Evolutionary conservation across 2,113 vertebrate species (phyloP).

Genomic region (Plotosus lineatus): DNA sequence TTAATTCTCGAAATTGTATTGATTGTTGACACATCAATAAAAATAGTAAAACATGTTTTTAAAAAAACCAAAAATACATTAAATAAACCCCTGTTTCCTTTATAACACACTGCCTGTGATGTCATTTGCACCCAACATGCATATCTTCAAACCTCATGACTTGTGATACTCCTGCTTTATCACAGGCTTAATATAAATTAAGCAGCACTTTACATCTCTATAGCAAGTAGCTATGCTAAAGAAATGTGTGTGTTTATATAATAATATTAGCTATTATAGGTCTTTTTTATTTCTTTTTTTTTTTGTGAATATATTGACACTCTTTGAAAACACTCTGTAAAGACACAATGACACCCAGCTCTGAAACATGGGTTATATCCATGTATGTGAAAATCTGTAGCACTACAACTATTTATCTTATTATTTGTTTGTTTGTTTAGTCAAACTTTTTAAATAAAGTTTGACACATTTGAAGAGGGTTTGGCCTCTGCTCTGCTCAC

Average conservation of each 20-base stretch:
- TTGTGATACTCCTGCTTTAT: background rate
- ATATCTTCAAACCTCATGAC: background rate
- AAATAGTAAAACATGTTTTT: background rate
- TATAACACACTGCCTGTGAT: background rate
- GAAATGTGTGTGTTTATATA: too few species aligned
- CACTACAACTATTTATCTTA: too few species aligned
- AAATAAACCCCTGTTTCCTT: background rate
- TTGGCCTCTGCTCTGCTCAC: slow-evolving; percentile 3
- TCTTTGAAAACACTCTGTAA: background rate
- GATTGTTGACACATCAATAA: background rate
- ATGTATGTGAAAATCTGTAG: background rate
- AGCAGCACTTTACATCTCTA: background rate
- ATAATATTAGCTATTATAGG: too few species aligned
- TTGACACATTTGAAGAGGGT: too few species aligned
- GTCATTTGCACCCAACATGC: background rate
- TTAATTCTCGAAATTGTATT: background rate
- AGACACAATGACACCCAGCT: background rate
- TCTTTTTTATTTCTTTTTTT: background rate
- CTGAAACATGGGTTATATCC: background rate
- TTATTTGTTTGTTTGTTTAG: too few species aligned
- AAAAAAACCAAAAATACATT: background rate
- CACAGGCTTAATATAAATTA: background rate
- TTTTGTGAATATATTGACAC: background rate
- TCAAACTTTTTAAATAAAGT: too few species aligned
- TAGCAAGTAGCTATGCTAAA: background rate